Evolutionary conservation across 1,140 invertebrate species (phyloP).

Genomic region (Geopemphigus sp.): DNA sequence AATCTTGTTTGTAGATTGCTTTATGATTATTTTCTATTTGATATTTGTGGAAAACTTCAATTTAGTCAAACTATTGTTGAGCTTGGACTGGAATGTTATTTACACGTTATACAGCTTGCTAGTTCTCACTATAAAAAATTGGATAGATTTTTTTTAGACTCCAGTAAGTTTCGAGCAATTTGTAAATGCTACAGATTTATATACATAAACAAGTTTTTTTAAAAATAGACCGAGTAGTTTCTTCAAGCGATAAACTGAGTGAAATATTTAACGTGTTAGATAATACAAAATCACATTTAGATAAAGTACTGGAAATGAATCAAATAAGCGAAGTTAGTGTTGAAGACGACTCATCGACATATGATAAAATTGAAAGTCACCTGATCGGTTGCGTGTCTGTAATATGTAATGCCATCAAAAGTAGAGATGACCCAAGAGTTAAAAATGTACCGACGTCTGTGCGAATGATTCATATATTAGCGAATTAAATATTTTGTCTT

Average conservation of each 20-base stretch:
- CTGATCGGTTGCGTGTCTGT: slow-evolving; percentile 16
- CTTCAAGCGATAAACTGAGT: not conserved
- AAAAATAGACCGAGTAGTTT: not conserved
- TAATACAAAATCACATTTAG: slow-evolving; percentile 26
- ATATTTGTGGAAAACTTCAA: slow-evolving; percentile 16
- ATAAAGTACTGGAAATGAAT: slow-evolving; percentile 30
- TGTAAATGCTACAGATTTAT: too few relatives aligned
- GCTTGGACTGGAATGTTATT: slow-evolving; percentile 33
- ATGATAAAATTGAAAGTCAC: slow-evolving; percentile 18
- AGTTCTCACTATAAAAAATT: slow-evolving; percentile 37
- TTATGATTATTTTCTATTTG: slow-evolving; percentile 40
- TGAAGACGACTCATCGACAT: not conserved
- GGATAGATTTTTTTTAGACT: slow-evolving; percentile 15
- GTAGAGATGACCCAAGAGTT: not conserved
- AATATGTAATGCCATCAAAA: not conserved
- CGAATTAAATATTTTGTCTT: not conserved
- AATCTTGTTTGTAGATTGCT: slow-evolving; percentile 12
- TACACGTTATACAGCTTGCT: slow-evolving; percentile 9
- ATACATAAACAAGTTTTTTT: not conserved
- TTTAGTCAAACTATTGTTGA: not conserved
- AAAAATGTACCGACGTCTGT: slow-evolving; percentile 10
- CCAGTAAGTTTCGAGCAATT: not conserved
- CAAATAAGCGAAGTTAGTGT: not conserved
- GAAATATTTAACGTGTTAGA: slow-evolving; percentile 20
- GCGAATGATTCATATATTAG: not conserved